phyloP scores from a whole-genome alignment of 2,113 vertebrate genomes.

The Pluvianellus socialis region DNA sequence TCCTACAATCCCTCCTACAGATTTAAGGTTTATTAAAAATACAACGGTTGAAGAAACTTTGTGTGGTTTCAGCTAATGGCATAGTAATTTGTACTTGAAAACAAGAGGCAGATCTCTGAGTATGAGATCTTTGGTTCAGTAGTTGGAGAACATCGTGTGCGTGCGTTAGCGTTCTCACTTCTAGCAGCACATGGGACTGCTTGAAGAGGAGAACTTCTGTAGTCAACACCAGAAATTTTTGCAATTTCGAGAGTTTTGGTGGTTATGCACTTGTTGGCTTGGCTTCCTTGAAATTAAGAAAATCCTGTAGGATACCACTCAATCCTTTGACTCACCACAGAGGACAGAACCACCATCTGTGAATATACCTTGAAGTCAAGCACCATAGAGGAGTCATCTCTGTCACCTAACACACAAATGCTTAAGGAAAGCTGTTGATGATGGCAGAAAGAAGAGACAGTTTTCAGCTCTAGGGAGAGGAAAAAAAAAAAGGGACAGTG shows the following conservation, averaged over 20 bases:
- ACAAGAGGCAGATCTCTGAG: not conserved
- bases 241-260: not conserved
- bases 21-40: not conserved
- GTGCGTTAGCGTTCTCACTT: not conserved
- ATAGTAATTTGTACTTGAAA: not conserved
- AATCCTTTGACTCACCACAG: not conserved
- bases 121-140: not conserved
- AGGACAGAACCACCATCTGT: not conserved
- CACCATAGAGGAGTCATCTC: not conserved
- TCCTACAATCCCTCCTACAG: not conserved
- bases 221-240: not conserved
- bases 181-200: not conserved
- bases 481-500: not conserved
- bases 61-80: not conserved
- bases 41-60: not conserved
- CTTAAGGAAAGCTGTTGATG: not conserved
- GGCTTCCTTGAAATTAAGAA: not conserved
- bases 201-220: not conserved
- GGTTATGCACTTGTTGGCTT: not conserved
- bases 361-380: not conserved
- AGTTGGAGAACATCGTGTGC: not conserved
- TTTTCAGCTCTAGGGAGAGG: not conserved
- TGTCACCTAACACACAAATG: not conserved
- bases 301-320: not conserved
- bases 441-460: not conserved